phyloP scores from a whole-genome alignment of 2,113 vertebrate genomes.

The Oriolus oriolus region DNA sequence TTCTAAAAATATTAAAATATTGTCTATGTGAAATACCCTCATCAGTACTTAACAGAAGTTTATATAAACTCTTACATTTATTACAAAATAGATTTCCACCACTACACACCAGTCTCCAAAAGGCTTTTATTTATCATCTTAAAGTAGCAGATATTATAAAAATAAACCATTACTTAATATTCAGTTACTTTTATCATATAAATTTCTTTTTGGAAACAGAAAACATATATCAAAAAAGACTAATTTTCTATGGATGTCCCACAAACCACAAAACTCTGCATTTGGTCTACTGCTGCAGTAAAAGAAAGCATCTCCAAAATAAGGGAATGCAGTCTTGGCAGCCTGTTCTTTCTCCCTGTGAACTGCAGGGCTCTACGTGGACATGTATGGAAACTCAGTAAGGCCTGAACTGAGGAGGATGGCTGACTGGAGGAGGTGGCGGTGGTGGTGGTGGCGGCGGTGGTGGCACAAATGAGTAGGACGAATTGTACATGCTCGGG shows the following conservation, averaged over 20 bases:
- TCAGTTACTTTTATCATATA: neutral
- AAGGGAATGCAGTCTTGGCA: neutral
- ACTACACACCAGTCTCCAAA: neutral
- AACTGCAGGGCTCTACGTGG: neutral
- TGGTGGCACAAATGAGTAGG: neutral
- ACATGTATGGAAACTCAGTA: neutral
- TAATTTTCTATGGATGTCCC: neutral
- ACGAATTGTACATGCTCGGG: neutral
- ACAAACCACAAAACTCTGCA: neutral
- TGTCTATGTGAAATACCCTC: neutral
- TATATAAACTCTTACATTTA: neutral
- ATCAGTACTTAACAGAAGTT: neutral
- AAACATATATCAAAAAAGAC: neutral
- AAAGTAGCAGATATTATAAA: neutral
- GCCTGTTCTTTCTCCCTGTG: neutral
- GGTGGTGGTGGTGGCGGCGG: accelerated
- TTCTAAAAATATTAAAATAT: neutral
- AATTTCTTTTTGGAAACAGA: neutral
- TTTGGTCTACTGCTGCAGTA: neutral
- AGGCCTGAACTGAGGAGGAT: slow-evolving; percentile 36
- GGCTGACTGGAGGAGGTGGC: neutral
- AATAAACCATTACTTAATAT: slow-evolving; percentile 2
- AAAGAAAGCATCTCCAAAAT: neutral
- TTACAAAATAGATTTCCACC: neutral
- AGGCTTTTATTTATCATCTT: slow-evolving; percentile 10